phyloP scores from a whole-genome alignment of 2,797 vertebrate species.

The Varecia variegata region DNA sequence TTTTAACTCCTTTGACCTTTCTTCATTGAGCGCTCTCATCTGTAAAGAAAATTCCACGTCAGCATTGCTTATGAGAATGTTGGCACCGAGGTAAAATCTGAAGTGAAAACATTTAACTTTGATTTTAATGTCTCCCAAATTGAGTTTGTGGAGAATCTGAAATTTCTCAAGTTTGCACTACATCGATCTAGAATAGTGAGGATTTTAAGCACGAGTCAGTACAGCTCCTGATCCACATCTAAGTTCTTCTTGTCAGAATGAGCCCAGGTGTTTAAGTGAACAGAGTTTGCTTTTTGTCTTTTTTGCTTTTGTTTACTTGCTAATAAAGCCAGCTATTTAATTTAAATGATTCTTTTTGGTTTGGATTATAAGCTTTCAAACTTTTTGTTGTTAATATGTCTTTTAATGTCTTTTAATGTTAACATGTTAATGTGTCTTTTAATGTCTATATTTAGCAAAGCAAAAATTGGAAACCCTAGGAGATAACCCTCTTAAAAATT shows the following conservation, averaged over 20 bases:
- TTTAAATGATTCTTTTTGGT: background rate
- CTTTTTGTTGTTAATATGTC: background rate
- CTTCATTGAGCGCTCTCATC: background rate
- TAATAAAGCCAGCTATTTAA: background rate
- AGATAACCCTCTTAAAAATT: background rate
- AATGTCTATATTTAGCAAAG: background rate
- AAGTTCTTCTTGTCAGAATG: background rate
- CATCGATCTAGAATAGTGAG: background rate
- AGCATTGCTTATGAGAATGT: background rate
- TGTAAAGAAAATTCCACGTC: background rate
- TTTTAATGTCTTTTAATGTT: background rate
- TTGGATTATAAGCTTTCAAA: background rate
- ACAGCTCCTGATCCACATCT: background rate
- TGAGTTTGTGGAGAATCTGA: background rate
- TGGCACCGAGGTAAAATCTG: background rate
- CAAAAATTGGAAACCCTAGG: background rate
- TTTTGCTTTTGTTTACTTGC: background rate
- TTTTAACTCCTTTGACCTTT: background rate
- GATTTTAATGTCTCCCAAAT: background rate
- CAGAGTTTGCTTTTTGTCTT: background rate
- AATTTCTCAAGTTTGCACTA: background rate
- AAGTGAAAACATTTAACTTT: conserved; percentile 5
- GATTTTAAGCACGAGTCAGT: background rate
- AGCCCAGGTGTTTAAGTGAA: background rate
- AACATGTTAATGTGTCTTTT: background rate